phyloP scores from a whole-genome alignment of 2,113 vertebrate genomes.

The Entelurus aequoreus region DNA sequence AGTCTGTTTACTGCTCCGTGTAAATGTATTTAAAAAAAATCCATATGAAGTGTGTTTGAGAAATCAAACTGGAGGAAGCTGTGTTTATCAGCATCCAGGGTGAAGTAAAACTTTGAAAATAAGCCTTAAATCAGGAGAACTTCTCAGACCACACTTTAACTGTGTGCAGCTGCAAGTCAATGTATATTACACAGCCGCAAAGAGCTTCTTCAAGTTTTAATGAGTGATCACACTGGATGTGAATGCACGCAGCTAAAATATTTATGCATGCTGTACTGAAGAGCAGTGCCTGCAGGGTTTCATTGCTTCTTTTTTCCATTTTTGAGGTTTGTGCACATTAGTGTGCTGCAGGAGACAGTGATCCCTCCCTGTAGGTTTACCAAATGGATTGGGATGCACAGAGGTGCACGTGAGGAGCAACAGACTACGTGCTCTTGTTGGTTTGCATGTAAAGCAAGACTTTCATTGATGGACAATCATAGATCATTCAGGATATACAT shows the following conservation, averaged over 20 bases:
- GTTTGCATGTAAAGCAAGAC: not conserved
- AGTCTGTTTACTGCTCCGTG: conserved; percentile 35
- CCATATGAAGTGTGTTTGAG: conserved; percentile 20
- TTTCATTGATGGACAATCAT: conserved; percentile 2
- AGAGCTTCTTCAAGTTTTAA: conserved; percentile 58
- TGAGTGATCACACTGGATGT: conserved; percentile 57
- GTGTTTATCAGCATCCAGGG: conserved; percentile 32
- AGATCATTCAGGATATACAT: conserved; percentile 1
- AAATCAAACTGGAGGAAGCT: conserved; percentile 19
- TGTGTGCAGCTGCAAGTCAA: conserved; percentile 5
- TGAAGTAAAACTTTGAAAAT: conserved; percentile 32
- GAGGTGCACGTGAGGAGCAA: conserved; percentile 28
- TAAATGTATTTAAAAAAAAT: conserved; percentile 23
- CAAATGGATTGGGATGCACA: conserved; percentile 30
- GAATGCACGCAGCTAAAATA: conserved; percentile 57
- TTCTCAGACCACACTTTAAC: conserved; percentile 1
- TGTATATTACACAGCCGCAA: conserved; percentile 53
- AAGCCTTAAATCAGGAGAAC: conserved; percentile 33
- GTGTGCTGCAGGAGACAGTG: conserved; percentile 29
- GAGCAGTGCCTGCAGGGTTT: conserved; percentile 57
- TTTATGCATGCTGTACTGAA: conserved; percentile 56
- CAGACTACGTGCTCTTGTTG: conserved; percentile 14
- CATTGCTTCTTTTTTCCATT: conserved; percentile 51
- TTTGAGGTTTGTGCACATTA: conserved; percentile 43
- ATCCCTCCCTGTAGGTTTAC: conserved; percentile 33